Conservation (phyloP, 2,888 invertebrate genomes). For the Drosophila pseudotakahashii region DNA sequence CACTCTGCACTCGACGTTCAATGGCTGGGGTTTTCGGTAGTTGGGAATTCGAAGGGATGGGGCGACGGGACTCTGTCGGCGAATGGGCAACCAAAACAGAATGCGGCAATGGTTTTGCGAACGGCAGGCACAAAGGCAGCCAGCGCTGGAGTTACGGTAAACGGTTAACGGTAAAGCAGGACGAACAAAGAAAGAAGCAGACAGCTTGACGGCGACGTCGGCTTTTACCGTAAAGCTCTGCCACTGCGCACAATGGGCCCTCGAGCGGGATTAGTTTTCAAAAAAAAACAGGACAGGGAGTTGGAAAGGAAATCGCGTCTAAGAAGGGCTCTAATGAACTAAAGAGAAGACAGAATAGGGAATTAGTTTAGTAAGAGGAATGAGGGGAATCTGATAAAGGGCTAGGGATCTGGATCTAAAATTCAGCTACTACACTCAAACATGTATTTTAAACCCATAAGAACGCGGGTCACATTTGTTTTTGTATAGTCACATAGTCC, state of each 20-base stretch:
- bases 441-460: too few species aligned
- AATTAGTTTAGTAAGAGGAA: not conserved
- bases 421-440: too few species aligned
- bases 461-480: too few species aligned
- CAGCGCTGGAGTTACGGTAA: conserved; percentile 55
- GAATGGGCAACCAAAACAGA: conserved; percentile 69
- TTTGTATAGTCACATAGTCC: too few species aligned
- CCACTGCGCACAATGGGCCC: conserved; percentile 28
- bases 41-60: conserved; percentile 17
- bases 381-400: not conserved
- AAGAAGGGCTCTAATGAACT: not conserved
- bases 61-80: conserved; percentile 16
- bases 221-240: conserved; percentile 54
- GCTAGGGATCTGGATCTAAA: too few species aligned
- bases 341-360: not conserved
- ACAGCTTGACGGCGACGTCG: conserved; percentile 42
- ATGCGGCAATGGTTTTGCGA: conserved; percentile 71
- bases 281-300: not conserved
- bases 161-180: conserved; percentile 43
- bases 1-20: conserved; percentile 20
- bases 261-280: not conserved
- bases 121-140: conserved; percentile 31
- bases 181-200: conserved; percentile 24
- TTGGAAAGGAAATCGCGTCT: not conserved
- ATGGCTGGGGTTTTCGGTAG: conserved; percentile 16